Conservation (phyloP, 2,113 vertebrate genomes). For the Cyanoderma ruficeps region DNA sequence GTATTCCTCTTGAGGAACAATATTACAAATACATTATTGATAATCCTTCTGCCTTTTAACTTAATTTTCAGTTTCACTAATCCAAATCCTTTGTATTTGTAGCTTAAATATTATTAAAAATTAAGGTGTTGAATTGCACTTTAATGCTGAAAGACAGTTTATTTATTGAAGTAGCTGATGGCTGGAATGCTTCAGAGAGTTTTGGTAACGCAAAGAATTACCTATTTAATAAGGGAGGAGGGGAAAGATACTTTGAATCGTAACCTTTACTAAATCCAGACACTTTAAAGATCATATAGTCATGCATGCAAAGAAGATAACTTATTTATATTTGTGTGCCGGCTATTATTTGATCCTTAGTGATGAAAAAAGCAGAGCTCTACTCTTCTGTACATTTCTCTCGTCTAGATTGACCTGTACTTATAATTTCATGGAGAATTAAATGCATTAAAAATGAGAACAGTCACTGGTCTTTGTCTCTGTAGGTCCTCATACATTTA, state of each 20-base stretch:
- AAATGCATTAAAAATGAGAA: background rate
- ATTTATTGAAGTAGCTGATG: background rate
- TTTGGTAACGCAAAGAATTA: background rate
- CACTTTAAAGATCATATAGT: background rate
- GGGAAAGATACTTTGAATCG: background rate
- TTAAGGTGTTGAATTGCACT: background rate
- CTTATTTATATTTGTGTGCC: background rate
- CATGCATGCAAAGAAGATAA: background rate
- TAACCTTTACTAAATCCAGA: background rate
- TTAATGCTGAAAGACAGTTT: background rate
- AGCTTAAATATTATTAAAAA: background rate
- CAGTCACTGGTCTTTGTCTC: slow-evolving; percentile 3
- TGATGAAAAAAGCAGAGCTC: background rate
- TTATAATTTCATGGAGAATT: background rate
- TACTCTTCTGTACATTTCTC: background rate
- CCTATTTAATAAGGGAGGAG: background rate
- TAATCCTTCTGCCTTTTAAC: background rate
- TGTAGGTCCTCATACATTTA: background rate
- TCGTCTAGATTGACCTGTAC: background rate
- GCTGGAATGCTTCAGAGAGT: background rate
- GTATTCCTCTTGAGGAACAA: background rate
- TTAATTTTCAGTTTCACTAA: background rate
- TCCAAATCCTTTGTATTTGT: background rate
- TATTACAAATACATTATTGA: background rate
- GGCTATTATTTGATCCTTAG: background rate